Evolutionary conservation across 2,797 vertebrate genomes (phyloP).

Genomic region (Myotis planiceps): DNA sequence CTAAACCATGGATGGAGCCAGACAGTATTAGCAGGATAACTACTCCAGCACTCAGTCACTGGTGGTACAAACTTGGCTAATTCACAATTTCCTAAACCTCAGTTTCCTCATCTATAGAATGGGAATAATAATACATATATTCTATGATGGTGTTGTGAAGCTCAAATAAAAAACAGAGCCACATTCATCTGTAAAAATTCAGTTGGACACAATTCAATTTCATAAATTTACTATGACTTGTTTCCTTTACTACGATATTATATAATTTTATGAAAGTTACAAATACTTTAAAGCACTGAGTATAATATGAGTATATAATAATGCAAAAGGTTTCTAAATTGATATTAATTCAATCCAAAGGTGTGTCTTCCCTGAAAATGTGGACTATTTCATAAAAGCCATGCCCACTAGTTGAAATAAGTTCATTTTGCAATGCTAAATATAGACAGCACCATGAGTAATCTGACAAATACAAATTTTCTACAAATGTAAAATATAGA

Average conservation of each 20-base stretch:
- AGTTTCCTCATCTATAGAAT: not conserved
- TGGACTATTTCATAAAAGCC: not conserved
- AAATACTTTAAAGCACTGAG: not conserved
- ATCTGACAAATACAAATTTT: not conserved
- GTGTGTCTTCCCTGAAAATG: not conserved
- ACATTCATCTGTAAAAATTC: constrained; percentile 51
- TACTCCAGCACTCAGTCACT: not conserved
- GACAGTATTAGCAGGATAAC: not conserved
- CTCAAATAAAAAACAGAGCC: constrained; percentile 9
- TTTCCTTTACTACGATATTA: constrained; percentile 16
- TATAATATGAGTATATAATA: not conserved
- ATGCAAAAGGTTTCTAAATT: constrained; percentile 17
- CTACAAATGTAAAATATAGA: not conserved
- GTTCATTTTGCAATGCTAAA: constrained; percentile 11
- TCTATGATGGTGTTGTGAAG: not conserved
- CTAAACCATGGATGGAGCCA: not conserved
- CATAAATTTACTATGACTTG: constrained; percentile 11
- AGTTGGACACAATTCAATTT: constrained; percentile 27
- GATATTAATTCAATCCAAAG: not conserved
- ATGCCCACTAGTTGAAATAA: not conserved
- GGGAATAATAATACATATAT: not conserved
- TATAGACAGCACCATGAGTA: not conserved
- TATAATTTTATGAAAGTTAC: not conserved
- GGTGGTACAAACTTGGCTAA: not conserved
- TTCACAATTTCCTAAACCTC: not conserved